Conservation (phyloP, 2,113 vertebrate species). For the Pristiophorus japonicus region DNA sequence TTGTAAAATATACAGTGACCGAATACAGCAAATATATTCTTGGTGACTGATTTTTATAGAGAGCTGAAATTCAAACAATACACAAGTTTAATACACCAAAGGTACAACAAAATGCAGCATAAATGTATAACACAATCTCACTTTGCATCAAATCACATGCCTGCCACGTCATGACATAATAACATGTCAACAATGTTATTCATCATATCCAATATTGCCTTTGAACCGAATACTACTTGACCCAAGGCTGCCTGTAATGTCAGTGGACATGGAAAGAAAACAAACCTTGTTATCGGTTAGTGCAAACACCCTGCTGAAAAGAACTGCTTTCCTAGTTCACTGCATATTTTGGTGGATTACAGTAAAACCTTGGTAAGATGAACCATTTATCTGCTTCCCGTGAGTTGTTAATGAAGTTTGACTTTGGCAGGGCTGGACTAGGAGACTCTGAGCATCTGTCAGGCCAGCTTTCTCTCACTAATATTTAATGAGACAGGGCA, state of each 20-base stretch:
- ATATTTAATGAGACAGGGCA: slow-evolving; percentile 24
- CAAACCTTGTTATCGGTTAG: slow-evolving; percentile 12
- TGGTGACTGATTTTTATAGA: background rate
- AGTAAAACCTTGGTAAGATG: slow-evolving; percentile 1
- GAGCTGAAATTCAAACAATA: background rate
- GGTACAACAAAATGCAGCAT: background rate
- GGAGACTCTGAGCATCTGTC: slow-evolving; percentile 13
- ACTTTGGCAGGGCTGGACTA: slow-evolving; percentile 20
- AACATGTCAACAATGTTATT: slow-evolving; percentile 14
- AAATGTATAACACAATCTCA: background rate
- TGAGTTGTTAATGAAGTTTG: slow-evolving; percentile 25
- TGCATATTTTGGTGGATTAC: slow-evolving; percentile 10
- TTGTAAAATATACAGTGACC: background rate
- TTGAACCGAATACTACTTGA: background rate
- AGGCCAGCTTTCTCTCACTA: slow-evolving; percentile 27
- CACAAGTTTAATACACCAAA: background rate
- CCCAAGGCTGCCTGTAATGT: slow-evolving; percentile 3
- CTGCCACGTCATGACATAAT: background rate
- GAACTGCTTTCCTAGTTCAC: background rate
- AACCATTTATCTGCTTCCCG: slow-evolving; percentile 7
- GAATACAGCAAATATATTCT: background rate
- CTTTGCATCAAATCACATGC: slow-evolving; percentile 31
- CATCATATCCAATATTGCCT: slow-evolving; percentile 19
- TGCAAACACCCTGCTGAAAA: slow-evolving; percentile 22
- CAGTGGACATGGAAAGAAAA: slow-evolving; percentile 18